Evolutionary conservation across 2,113 vertebrate genomes (phyloP), one percentile per base, ranked within the genome.

Genomic region (Dunckerocampus dactyliophorus): DNA sequence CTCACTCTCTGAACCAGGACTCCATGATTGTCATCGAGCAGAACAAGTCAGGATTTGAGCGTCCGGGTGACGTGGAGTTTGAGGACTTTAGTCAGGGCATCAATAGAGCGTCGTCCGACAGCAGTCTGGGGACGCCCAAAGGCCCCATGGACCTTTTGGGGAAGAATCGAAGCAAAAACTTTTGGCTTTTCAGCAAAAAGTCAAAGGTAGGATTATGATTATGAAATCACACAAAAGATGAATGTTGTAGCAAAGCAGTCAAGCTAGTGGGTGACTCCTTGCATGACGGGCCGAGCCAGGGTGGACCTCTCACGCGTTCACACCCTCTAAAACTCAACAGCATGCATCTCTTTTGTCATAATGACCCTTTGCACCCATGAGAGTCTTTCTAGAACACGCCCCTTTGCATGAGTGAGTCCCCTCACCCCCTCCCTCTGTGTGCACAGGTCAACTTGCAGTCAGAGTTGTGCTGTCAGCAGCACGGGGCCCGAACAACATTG

Each of bases 71-170:
- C 17, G 59, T 94, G 78, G 93, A 95, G 65, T 95, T 95, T 8
- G 94, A 95, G 73, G 94, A 95, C 82, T 95, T 91, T 88, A 95
- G 94, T 79, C 92, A 95, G 78, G 91, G 90, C 63, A 94, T 95
- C 80, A 94, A 93, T 76, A 86, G 93, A 0, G 84, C 88, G 0
- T 92, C 92, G 0, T 95, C 94, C 0, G 94, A 95, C 69, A 94
- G 92, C 72, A 94, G 94, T 75, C 82, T 95, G 64, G 90, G 94
- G 1, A 92, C 92, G 14, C 92, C 93, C 1, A 92, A 92, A 65
- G 88, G 87, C 50, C 88, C 89, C 16, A 76, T 92, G 0, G 93
- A 94, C 0, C 79, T 92, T 9, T 56, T 91, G 0, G 72, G 87
- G 61, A 94, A 90, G 58, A 92, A 90, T 82, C 89, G 78, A 22